Percentiles rank a stretch among this genome's conserved stretches.
phyloP scores from a whole-genome alignment of 2,797 vertebrate species.

The Trichosurus vulpecula region DNA sequence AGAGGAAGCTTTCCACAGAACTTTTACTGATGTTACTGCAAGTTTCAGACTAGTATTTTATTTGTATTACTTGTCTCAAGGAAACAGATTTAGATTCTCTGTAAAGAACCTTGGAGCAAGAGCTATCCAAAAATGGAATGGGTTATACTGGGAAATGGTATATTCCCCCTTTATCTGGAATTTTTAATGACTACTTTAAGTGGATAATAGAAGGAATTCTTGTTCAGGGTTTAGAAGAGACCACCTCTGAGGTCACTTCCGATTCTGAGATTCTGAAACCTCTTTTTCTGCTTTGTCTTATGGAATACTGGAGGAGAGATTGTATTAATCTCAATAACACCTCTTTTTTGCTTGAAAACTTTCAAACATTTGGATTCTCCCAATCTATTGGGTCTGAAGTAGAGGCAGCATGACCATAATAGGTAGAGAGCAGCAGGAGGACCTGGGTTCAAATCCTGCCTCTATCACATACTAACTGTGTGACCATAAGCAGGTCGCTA shows the following conservation, averaged over 20 bases:
- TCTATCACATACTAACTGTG: background rate
- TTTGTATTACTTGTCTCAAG: background rate
- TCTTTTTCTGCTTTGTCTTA: background rate
- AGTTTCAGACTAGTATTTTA: background rate
- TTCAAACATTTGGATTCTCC: background rate
- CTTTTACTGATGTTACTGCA: background rate
- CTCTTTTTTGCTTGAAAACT: slow-evolving; percentile 6
- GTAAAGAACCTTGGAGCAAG: background rate
- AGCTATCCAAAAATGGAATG: background rate
- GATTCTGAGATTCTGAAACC: background rate
- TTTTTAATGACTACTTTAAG: background rate
- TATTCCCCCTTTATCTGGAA: background rate
- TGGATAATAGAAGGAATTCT: background rate
- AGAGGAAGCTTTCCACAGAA: background rate
- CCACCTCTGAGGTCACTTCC: background rate
- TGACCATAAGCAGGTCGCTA: background rate
- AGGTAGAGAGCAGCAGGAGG: background rate
- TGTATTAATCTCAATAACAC: background rate
- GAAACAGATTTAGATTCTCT: background rate
- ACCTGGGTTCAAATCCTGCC: background rate
- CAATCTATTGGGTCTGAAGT: slow-evolving; percentile 12
- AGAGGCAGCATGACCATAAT: background rate
- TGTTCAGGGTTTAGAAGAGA: background rate
- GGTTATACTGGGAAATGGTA: background rate
- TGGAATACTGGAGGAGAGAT: background rate